Percentiles rank a stretch among this genome's conserved stretches.
Evolutionary conservation across 2,797 vertebrate genomes (phyloP).

Genomic region (Smutsia temminckii): DNA sequence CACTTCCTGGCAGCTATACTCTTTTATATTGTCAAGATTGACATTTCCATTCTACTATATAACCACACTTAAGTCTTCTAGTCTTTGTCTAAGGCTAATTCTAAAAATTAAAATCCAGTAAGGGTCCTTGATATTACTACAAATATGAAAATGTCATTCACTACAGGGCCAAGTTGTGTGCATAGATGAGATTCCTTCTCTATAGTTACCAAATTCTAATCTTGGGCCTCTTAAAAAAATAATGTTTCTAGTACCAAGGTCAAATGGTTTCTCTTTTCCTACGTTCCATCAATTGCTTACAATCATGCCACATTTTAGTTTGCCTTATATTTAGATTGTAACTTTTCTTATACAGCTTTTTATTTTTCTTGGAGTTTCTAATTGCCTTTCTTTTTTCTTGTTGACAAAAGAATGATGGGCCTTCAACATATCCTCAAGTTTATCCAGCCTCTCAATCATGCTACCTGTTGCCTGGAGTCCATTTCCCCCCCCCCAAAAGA

Average conservation of each 20-base stretch:
- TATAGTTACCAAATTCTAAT: not conserved
- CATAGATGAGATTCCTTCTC: not conserved
- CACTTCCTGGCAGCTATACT: not conserved
- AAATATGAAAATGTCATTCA: not conserved
- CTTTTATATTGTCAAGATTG: not conserved
- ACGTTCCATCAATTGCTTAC: conserved; percentile 23
- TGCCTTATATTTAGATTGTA: conserved; percentile 53
- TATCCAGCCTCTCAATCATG: conserved; percentile 57
- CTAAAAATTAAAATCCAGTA: conserved; percentile 19
- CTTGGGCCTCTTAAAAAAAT: conserved; percentile 2
- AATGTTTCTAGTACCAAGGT: not conserved
- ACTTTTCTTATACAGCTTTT: conserved; percentile 46
- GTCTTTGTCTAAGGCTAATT: conserved; percentile 50
- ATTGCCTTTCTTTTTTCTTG: conserved; percentile 69
- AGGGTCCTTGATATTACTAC: not conserved
- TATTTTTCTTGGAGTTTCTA: conserved; percentile 60
- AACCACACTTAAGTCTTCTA: conserved; percentile 5
- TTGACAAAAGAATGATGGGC: conserved; percentile 64
- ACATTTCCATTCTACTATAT: not conserved
- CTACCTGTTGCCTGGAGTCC: conserved; percentile 54
- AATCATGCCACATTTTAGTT: conserved; percentile 50
- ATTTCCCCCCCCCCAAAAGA: conserved; percentile 2
- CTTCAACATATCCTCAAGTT: conserved; percentile 58
- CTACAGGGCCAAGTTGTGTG: not conserved
- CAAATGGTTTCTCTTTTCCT: conserved; percentile 54